Evolutionary conservation across 2,888 invertebrate genomes (phyloP), one percentile per base, ranked within the genome.

Genomic region (Heterodera filipjevi): DNA sequence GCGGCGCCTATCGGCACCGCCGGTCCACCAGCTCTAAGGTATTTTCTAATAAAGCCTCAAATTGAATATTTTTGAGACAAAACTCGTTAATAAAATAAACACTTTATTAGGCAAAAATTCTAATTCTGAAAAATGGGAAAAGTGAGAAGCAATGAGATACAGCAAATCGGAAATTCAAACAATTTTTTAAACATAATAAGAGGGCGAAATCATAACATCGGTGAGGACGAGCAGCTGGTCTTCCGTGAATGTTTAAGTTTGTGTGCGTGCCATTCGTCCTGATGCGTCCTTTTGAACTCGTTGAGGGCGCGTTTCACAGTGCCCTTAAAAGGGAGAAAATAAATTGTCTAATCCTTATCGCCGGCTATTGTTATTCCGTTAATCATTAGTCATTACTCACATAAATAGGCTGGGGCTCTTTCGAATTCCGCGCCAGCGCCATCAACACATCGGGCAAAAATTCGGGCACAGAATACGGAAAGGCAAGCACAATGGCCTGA

Each of bases 241-340:
- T 89, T 95, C 94, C 0, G 94, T 94, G 89, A 96, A 95, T 89
- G 93, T 3, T 10, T 93, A 81, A 93, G 92, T 86, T 95, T 93
- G 90, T 95, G 95, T 81, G 93, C 93, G 79, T 93, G 92, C 96
- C 96, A 96, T 90, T 94, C 95, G 89, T 95, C 95, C 87, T 94
- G 94, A 90, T 96, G 96, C 0, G 96, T 96, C 79, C 96, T 92
- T 82, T 94, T 93, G 91, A 96, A 96, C 89, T 95, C 94, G 0
- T 94, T 93, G 76, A 96, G 90, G 0, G 95, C 93, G 86, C 93
- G 93, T 81, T 94, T 92, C 84, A 96, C 95, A 5, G 95, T 94
- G 76, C 93, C 92, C 92, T 94, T 30, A 19, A 76, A 39, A 35
- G 6, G 8, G 8, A 10, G 39, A 39, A 39, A 39, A n/a, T n/a